Evolutionary conservation across 2,888 invertebrate genomes (phyloP), one percentile per base, ranked within the genome.

Genomic region (Nowickia ferox): DNA sequence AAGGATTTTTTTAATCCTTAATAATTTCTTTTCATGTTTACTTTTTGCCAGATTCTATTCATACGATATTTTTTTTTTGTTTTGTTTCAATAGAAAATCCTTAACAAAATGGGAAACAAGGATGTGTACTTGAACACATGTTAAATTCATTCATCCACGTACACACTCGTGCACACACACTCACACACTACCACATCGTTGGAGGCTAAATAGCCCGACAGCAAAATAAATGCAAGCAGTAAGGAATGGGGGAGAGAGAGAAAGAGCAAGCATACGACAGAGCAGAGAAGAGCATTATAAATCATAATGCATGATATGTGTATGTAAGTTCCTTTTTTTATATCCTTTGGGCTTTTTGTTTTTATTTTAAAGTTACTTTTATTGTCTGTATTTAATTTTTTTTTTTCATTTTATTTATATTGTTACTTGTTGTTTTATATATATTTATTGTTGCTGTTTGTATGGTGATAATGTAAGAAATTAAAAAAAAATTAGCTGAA

Each of bases 1-100:
- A 61, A 51, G 68, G 51, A 72, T 72, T 80, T 72, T 77, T 72
- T 59, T 48, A 66, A 74, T 72, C 57, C 48, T 55, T 74, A 57
- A 74, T 80, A 65, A 74, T 74, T 57, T 74, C 65, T 57, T 17
- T 74, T 74, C 44, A 72, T 65, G 48, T 57, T 80, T 63, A 30
- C 51, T 78, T 68, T 40, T 42, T 69, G 1, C 48, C 68, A 51
- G 40, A n/a, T 63, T 63, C 74, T 51, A 48, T 61, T 63, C 22
- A 53, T 22, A 2, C 15, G 38, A 11, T 9, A 53, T 66, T 46
- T 40, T 9, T 76, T 57, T 57, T 40, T 59, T 57, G 53, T 40
- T 68, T 76, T 68, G 40, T 51, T 61, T 51, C 51, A 51, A 69
- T 51, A 59, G 11, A 53, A 68, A 68, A 68, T 69, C 6, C 30